Base-by-base conservation (phyloP, 2,113 vertebrate genomes). In the Anser cygnoides region DNA sequence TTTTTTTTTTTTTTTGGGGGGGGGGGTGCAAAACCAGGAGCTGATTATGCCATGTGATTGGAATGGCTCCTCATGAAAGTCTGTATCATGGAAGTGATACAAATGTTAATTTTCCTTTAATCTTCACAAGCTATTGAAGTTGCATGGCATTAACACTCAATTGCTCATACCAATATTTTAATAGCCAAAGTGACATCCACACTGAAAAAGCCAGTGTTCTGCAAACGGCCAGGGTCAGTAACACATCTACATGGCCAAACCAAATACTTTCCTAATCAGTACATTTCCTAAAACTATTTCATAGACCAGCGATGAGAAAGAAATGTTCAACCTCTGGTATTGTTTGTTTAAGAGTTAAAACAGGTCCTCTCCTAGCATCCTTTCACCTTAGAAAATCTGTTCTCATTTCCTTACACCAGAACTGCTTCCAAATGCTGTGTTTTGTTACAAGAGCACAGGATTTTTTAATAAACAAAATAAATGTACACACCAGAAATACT, bases 381-480 rank as follows among this genome's bases (percentile, higher is more conserved):
- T 17, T 90, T 75, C 79, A 84, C 90, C 73, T 93, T 90, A 11
- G 1, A 54, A 96, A 96, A 96, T 94, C 61, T 94, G 92, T 80
- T 96, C 93, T 90, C 39, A 68, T 92, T 96, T 93, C 43, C 1
- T 94, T 90, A n/a, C 61, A 84, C 76, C 66, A 90, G 46, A 84
- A 75, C 85, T 87, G 57, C 26, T 96, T 94, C 90, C 92, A 96
- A 90, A 92, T 1, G 1, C 50, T 84, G 79, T 61, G 57, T 35
- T 92, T 95, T 94, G 74, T 82, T 87, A 89, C 44, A 54, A 94
- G 9, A 82, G 12, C 63, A 50, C 91, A 88, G 54, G 46, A 65
- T 14, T 84, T 90, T 92, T 78, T 80, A 90, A 94, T 88, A 89
- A 96, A 88, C 90, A 96, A 92, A 94, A 90, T 85, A 94, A 93